A percentile compares a stretch with the other conserved stretches of the same genome.
These are phyloP conservation scores for Catagonus wagneri DNA, from an alignment of 2,113 vertebrate genomes.

Conservation along the genomic window DNA sequence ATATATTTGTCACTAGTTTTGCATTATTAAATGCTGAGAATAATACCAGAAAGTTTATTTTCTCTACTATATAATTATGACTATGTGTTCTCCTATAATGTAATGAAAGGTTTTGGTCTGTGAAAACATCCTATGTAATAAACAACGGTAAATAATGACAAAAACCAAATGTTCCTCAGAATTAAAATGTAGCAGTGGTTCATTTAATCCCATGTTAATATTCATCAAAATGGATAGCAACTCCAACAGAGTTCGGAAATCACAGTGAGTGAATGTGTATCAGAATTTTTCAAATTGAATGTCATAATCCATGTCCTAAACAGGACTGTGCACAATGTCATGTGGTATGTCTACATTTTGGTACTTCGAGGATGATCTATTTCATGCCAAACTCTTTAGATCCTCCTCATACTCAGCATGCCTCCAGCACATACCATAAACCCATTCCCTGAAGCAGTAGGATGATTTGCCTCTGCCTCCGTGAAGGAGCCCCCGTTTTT, in stretches of 20 bases:
- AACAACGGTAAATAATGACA: conserved; percentile 43
- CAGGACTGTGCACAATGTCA: not conserved
- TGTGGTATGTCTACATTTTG: not conserved
- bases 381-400: not conserved
- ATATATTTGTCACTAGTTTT: conserved; percentile 74
- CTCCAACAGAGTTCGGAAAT: not conserved
- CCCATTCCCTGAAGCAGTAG: not conserved
- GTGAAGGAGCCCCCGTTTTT: not conserved
- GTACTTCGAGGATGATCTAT: not conserved
- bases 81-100: conserved; percentile 37
- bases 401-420: not conserved
- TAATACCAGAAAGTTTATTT: conserved; percentile 72
- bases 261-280: not conserved
- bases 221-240: not conserved
- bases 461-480: not conserved
- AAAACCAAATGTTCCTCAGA: conserved; percentile 49
- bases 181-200: not conserved
- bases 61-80: conserved; percentile 63
- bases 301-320: not conserved
- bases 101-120: conserved; percentile 63
- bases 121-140: conserved; percentile 68
- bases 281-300: conserved; percentile 10
- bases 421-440: not conserved
- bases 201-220: not conserved
- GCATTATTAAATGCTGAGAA: conserved; percentile 58